A percentile compares a stretch with the other conserved stretches of the same genome.
Conservation (phyloP, 2,888 invertebrate genomes). For the Nomada goodeniana region DNA sequence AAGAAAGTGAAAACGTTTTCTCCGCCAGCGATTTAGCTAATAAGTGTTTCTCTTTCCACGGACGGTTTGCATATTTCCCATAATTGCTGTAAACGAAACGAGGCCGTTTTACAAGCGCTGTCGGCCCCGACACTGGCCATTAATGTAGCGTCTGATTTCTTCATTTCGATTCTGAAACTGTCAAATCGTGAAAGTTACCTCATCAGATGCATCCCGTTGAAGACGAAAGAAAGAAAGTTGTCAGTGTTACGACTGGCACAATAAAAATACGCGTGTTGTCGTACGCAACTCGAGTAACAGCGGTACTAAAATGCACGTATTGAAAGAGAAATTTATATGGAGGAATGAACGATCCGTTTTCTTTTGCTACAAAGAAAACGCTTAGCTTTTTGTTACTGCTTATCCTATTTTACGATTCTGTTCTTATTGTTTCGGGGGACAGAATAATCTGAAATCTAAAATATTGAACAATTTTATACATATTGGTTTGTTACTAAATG, state of each 20-base stretch:
- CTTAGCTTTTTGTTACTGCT: too few relatives aligned
- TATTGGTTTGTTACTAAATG: too few relatives aligned
- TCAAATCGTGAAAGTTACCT: slow-evolving; percentile 55
- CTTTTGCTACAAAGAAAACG: background rate
- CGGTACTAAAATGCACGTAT: background rate
- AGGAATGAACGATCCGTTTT: background rate
- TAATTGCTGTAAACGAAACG: slow-evolving; percentile 35
- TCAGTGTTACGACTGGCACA: background rate
- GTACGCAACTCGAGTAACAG: background rate
- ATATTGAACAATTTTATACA: too few relatives aligned
- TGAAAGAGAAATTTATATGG: slow-evolving; percentile 19
- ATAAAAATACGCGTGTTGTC: too few relatives aligned
- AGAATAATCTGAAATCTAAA: too few relatives aligned
- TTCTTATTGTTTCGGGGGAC: too few relatives aligned
- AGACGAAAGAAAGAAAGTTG: slow-evolving; percentile 25
- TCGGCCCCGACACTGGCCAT: slow-evolving; percentile 37
- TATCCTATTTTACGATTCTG: too few relatives aligned
- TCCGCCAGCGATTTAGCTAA: slow-evolving; percentile 1
- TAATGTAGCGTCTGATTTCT: slow-evolving; percentile 44
- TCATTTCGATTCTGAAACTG: slow-evolving; percentile 30
- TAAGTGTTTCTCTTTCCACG: slow-evolving; percentile 37
- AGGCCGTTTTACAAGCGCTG: slow-evolving; percentile 5
- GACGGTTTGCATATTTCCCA: slow-evolving; percentile 51
- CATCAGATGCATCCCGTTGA: slow-evolving; percentile 7
- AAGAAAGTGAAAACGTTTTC: slow-evolving; percentile 50